Evolutionary conservation across 92 coral and sea anemone genomes (phyloP).

Genomic region (Pocillopora grandis): DNA sequence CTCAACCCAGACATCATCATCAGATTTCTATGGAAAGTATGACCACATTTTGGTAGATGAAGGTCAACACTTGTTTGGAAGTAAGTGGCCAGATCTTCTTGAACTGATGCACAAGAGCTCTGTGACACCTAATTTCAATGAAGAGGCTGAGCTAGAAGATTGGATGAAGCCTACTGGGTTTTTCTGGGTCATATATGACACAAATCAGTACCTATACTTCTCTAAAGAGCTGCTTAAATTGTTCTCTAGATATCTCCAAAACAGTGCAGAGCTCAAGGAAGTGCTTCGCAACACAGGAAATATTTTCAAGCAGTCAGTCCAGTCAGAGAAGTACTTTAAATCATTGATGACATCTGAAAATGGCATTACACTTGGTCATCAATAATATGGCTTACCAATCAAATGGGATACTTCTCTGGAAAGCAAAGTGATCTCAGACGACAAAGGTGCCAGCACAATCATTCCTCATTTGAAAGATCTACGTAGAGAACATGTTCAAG

Average conservation of each 20-base stretch:
- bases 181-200: constrained; percentile 62
- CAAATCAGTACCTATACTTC: constrained; percentile 43
- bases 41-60: constrained; percentile 61
- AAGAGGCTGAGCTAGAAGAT: not conserved
- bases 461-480: not conserved
- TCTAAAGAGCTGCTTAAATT: not conserved
- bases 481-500: not conserved
- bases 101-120: constrained; percentile 9
- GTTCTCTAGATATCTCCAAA: not conserved
- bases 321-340: constrained; percentile 36
- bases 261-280: constrained; percentile 7
- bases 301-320: constrained; percentile 29
- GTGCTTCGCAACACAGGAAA: constrained; percentile 50
- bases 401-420: constrained; percentile 20
- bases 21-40: not conserved
- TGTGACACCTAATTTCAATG: not conserved
- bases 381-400: constrained; percentile 28
- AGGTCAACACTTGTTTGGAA: constrained; percentile 43
- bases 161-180: not conserved
- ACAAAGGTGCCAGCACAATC: not conserved
- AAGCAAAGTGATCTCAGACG: not conserved
- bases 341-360: not conserved
- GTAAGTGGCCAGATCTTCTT: constrained; percentile 43
- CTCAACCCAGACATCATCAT: not conserved
- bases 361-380: constrained; percentile 16